These are phyloP conservation scores for Drosophila monieri DNA, from an alignment of 2,888 invertebrate genomes.

Conservation along the genomic window DNA sequence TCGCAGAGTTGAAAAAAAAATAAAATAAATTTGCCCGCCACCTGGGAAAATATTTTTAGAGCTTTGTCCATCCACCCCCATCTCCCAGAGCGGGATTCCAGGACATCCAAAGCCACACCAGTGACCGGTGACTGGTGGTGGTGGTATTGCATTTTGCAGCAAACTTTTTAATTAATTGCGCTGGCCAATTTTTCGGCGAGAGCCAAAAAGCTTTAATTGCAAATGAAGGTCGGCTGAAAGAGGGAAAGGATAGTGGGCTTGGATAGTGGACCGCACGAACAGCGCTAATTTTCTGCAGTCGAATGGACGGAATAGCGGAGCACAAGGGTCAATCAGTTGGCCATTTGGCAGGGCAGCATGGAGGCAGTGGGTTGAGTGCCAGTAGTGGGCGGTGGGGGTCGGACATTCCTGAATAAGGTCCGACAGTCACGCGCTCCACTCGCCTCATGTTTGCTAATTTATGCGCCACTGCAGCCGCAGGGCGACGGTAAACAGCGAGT, in stretches of 20 bases:
- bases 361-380: slow-evolving; percentile 2
- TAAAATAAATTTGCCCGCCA: slow-evolving; percentile 27
- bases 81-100: background rate
- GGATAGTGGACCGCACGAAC: slow-evolving; percentile 45
- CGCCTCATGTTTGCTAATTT: slow-evolving; percentile 74
- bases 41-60: slow-evolving; percentile 51
- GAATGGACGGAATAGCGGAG: slow-evolving; percentile 3
- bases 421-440: slow-evolving; percentile 56
- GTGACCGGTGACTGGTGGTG: background rate
- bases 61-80: slow-evolving; percentile 25
- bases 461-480: slow-evolving; percentile 64
- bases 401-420: slow-evolving; percentile 21
- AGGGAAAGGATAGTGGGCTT: background rate
- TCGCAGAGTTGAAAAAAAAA: slow-evolving; percentile 13
- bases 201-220: slow-evolving; percentile 51
- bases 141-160: slow-evolving; percentile 41
- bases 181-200: slow-evolving; percentile 54
- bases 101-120: slow-evolving; percentile 15
- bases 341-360: slow-evolving; percentile 50
- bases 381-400: background rate
- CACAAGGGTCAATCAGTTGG: slow-evolving; percentile 65
- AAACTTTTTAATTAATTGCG: slow-evolving; percentile 75
- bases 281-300: slow-evolving; percentile 60
- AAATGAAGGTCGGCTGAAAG: slow-evolving; percentile 34
- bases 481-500: slow-evolving; percentile 40